These are phyloP conservation scores for Hydrotaea cyrtoneurina DNA, from an alignment of 2,888 invertebrate genomes.

Conservation along the genomic window DNA sequence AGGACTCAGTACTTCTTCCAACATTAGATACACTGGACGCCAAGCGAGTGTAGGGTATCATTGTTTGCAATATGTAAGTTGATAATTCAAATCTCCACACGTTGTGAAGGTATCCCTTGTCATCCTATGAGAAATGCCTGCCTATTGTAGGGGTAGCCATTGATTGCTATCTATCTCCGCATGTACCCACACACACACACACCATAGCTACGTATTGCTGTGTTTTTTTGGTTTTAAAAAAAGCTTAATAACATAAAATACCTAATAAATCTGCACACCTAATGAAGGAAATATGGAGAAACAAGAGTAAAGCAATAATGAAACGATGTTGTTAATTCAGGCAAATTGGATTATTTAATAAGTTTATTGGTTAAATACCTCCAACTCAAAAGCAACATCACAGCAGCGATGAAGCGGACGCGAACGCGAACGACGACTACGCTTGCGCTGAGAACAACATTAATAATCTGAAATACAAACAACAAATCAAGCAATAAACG, in stretches of 20 bases:
- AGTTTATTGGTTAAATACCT: slow-evolving; percentile 73
- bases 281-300: slow-evolving; percentile 46
- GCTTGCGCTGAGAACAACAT: slow-evolving; percentile 10
- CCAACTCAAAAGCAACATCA: slow-evolving; percentile 21
- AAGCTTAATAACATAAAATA: slow-evolving; percentile 38
- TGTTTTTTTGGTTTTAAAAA: no score
- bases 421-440: neutral
- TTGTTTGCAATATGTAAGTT: no score
- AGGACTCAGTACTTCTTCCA: no score
- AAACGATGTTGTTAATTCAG: slow-evolving; percentile 75
- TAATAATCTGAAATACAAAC: slow-evolving; percentile 44
- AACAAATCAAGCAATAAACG: slow-evolving; percentile 60
- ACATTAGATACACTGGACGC: no score
- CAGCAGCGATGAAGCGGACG: slow-evolving; percentile 26
- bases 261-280: slow-evolving; percentile 47
- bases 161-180: no score
- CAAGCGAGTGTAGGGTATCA: no score
- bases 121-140: no score
- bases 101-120: no score
- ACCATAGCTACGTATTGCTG: no score
- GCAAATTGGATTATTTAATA: slow-evolving; percentile 79
- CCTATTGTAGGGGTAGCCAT: no score
- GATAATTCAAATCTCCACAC: no score
- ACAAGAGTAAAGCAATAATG: slow-evolving; percentile 49
- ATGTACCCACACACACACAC: no score